Conservation (phyloP, 2,797 vertebrate genomes). For the Cynodonichthys magdalenae region DNA sequence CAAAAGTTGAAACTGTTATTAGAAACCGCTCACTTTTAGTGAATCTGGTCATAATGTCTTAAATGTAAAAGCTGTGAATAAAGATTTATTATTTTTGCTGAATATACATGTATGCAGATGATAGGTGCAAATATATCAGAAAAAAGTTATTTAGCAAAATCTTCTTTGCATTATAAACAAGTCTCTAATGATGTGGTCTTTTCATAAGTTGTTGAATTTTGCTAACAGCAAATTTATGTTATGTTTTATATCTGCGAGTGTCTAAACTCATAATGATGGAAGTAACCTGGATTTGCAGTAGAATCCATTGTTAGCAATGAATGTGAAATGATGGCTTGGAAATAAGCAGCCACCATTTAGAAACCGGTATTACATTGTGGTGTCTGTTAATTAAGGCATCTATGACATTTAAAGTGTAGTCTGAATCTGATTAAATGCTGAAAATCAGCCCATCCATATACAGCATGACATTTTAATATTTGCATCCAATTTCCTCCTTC, state of each 20-base stretch:
- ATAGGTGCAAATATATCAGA: not conserved
- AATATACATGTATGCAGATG: not conserved
- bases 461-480: constrained; percentile 70
- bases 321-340: constrained; percentile 41
- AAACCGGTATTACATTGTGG: constrained; percentile 47
- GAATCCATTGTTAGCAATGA: constrained; percentile 27
- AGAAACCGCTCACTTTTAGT: too few species aligned
- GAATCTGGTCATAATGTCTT: too few species aligned
- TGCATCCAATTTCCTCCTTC: constrained; percentile 68
- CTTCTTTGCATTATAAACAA: not conserved
- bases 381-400: constrained; percentile 70
- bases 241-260: not conserved
- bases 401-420: constrained; percentile 71
- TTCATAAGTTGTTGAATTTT: not conserved
- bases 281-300: constrained; percentile 5
- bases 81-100: not conserved
- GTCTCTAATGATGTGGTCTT: not conserved
- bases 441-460: constrained; percentile 68
- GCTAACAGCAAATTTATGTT: not conserved
- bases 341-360: constrained; percentile 49
- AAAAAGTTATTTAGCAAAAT: not conserved
- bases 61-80: not conserved
- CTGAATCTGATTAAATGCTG: constrained; percentile 66
- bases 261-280: constrained; percentile 22
- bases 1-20: too few species aligned